phyloP scores from a whole-genome alignment of 2,888 invertebrate genomes.

The Cheilosia vernalis region DNA sequence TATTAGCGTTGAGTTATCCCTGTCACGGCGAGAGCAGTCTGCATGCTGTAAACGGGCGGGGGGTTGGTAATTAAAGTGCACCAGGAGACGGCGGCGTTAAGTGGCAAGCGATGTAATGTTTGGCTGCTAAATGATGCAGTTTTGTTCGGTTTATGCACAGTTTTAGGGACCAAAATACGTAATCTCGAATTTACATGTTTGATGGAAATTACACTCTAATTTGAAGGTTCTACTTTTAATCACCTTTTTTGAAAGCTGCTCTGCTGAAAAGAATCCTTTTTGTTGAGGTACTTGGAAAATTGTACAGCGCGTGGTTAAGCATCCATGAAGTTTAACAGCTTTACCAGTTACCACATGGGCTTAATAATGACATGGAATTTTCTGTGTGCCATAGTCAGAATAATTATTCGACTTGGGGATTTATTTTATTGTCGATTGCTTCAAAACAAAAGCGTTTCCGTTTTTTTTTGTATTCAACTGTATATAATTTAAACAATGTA shows the following conservation, averaged over 20 bases:
- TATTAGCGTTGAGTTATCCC: constrained; percentile 57
- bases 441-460: no score
- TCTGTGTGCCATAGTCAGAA: no score
- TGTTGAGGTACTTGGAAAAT: neutral
- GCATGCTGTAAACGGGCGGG: neutral
- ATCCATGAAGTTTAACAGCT: no score
- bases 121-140: neutral
- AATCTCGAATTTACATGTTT: constrained; percentile 18
- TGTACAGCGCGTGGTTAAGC: no score
- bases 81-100: constrained; percentile 4
- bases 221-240: neutral
- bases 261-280: neutral
- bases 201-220: constrained; percentile 10
- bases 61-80: constrained; percentile 34
- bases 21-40: constrained; percentile 19
- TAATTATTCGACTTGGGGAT: no score
- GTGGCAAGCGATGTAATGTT: constrained; percentile 9
- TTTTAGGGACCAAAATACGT: neutral
- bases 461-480: no score
- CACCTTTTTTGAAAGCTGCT: neutral
- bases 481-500: no score
- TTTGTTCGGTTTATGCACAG: neutral
- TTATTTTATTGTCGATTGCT: no score
- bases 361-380: no score
- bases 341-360: no score